Evolutionary conservation across 1,140 invertebrate genomes (phyloP), one percentile per base, ranked within the genome.

Genomic region (Drosophila sulfurigaster): DNA sequence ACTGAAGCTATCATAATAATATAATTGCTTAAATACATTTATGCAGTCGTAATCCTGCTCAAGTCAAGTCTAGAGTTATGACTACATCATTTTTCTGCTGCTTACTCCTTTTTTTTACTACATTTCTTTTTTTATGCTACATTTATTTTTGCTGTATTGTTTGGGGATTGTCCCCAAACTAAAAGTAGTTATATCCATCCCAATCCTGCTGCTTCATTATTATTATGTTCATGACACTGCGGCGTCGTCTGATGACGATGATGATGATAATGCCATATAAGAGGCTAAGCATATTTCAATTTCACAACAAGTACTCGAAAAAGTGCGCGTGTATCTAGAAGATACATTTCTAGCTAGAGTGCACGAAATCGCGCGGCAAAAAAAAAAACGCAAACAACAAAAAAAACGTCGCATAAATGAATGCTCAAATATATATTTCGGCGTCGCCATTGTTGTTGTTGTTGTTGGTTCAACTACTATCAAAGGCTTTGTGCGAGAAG

Each of bases 201-300:
- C 56, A 60, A 64, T 45, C 32, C 48, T 28, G 13, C 41, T 15
- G 56, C 30, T 32, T 48, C 59, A 60, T 68, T 35, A 52, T 60
- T 54, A 63, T 51, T 20, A 67, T 75, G 25, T 52, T 59, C 32
- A 65, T 62, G 70, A 57, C 49, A 67, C 38, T 79, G 81, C 58
- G 41, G 58, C 60, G 43, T 56, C 60, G 51, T 64, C 43, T 64
- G 20, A 25, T 25, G 20, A 25, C 20, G 16, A 20, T 20, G 73
- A 87, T 64, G 73, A 87, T 86, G 82, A 87, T 86, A 79, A 80
- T 82, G 83, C 83, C 83, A 88, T 87, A 88, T 87, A 88, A 72
- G 75, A 71, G 80, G 80, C 65, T 38, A 38, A 58, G 72, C 80
- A 82, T 73, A 87, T 87, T 87, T 87, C 82, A 87, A 87, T 88